Evolutionary conservation across 35 echinoderm and acorn worm genomes (phyloP).

Genomic region (Anneissia japonica): DNA sequence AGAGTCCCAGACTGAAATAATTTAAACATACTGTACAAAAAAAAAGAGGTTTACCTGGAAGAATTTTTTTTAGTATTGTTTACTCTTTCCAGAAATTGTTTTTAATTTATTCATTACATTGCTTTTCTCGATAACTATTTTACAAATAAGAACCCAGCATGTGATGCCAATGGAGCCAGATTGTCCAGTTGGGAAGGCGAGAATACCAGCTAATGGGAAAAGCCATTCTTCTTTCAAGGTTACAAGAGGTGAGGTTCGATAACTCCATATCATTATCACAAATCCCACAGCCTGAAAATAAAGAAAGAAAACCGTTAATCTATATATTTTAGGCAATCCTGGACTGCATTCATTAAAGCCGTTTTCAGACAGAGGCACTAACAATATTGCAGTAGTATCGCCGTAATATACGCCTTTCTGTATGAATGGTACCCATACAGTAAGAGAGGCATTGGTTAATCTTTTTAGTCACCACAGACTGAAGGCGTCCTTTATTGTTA

Average conservation of each 20-base stretch:
- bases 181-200: constrained; percentile 69
- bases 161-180: constrained; percentile 74
- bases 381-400: too few relatives aligned
- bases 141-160: constrained; percentile 54
- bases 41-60: too few relatives aligned
- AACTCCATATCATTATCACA: constrained; percentile 57
- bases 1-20: neutral
- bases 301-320: neutral
- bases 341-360: too few relatives aligned
- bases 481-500: too few relatives aligned
- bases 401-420: too few relatives aligned
- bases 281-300: constrained; percentile 55
- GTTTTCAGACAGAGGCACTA: too few relatives aligned
- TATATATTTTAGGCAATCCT: too few relatives aligned
- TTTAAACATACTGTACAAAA: too few relatives aligned
- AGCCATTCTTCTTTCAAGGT: constrained; percentile 69
- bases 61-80: too few relatives aligned
- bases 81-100: neutral
- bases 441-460: too few relatives aligned
- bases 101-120: neutral
- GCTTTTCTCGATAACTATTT: constrained; percentile 12
- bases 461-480: too few relatives aligned
- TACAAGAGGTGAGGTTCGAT: constrained; percentile 47
- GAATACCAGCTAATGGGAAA: constrained; percentile 47
- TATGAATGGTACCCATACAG: too few relatives aligned